phyloP scores from a whole-genome alignment of 2,113 vertebrate species.

The Hippoglossus stenolepis region DNA sequence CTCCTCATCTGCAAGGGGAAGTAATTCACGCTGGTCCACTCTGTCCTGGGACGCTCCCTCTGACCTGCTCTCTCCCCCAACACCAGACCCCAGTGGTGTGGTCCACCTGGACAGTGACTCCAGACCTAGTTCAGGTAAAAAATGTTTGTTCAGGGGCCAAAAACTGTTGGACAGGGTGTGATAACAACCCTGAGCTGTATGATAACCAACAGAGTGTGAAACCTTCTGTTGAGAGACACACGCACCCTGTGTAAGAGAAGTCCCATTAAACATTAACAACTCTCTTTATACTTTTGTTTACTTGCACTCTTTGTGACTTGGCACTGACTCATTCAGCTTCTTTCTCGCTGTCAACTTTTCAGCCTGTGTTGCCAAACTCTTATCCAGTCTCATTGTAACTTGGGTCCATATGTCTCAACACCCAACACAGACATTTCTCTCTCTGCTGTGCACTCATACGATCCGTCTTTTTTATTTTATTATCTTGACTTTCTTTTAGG shows the following conservation, averaged over 20 bases:
- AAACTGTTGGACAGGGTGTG: neutral
- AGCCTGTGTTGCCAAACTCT: slow-evolving; percentile 45
- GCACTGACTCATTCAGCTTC: slow-evolving; percentile 39
- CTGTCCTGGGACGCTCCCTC: slow-evolving; percentile 83
- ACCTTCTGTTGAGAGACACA: slow-evolving; percentile 23
- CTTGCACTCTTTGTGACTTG: slow-evolving; percentile 53
- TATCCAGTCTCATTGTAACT: slow-evolving; percentile 34
- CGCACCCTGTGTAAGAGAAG: slow-evolving; percentile 47
- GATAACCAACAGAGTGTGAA: slow-evolving; percentile 28
- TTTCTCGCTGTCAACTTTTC: slow-evolving; percentile 21
- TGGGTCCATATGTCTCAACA: slow-evolving; percentile 10
- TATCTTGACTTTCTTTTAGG: neutral
- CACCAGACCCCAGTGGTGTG: slow-evolving; percentile 68
- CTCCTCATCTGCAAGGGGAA: slow-evolving; percentile 52
- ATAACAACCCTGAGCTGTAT: slow-evolving; percentile 15
- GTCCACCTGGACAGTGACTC: slow-evolving; percentile 80
- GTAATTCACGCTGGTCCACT: slow-evolving; percentile 77
- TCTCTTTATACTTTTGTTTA: slow-evolving; percentile 40
- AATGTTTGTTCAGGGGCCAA: neutral
- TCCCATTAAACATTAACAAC: slow-evolving; percentile 75
- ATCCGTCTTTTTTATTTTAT: neutral
- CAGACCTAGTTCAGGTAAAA: slow-evolving; percentile 84
- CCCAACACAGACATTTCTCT: slow-evolving; percentile 22
- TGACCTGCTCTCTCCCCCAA: slow-evolving; percentile 80
- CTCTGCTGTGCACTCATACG: neutral